A percentile compares a stretch with the other conserved stretches of the same genome.
These are phyloP conservation scores for Lasioglossum vierecki DNA, from an alignment of 2,888 invertebrate genomes.

Conservation along the genomic window DNA sequence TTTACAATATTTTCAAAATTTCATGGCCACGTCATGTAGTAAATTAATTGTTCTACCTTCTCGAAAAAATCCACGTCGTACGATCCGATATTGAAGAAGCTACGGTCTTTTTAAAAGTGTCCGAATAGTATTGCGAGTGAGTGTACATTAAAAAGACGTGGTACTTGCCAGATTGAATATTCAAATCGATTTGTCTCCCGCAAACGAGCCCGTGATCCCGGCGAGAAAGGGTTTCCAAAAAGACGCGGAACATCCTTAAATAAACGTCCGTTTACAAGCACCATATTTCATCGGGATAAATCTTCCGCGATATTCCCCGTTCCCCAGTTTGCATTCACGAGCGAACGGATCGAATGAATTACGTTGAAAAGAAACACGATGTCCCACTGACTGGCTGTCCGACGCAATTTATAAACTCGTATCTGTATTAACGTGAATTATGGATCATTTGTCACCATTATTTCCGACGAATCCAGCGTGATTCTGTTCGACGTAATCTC, in stretches of 20 bases:
- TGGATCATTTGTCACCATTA: slow-evolving; percentile 69
- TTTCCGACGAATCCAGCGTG: slow-evolving; percentile 48
- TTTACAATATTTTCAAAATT: too few species aligned
- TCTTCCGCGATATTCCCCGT: neutral
- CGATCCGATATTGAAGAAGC: neutral
- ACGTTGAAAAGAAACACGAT: slow-evolving; percentile 38
- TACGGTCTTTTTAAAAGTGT: neutral
- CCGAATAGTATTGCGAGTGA: neutral
- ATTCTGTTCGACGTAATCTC: slow-evolving; percentile 52
- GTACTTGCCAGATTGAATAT: neutral
- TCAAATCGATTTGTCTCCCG: neutral
- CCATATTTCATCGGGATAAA: slow-evolving; percentile 26
- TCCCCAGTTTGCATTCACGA: neutral
- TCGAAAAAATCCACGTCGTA: neutral
- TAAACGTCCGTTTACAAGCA: slow-evolving; percentile 5
- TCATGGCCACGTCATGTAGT: neutral
- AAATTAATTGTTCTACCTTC: neutral
- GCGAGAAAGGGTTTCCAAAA: neutral
- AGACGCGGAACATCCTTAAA: slow-evolving; percentile 3
- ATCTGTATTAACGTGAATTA: slow-evolving; percentile 58
- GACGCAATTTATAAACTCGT: slow-evolving; percentile 46
- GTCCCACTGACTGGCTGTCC: slow-evolving; percentile 38
- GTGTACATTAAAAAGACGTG: neutral
- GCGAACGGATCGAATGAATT: slow-evolving; percentile 30
- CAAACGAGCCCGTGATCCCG: neutral